phyloP scores from a whole-genome alignment of 1,140 invertebrate genomes.

The Orussus abietinus region DNA sequence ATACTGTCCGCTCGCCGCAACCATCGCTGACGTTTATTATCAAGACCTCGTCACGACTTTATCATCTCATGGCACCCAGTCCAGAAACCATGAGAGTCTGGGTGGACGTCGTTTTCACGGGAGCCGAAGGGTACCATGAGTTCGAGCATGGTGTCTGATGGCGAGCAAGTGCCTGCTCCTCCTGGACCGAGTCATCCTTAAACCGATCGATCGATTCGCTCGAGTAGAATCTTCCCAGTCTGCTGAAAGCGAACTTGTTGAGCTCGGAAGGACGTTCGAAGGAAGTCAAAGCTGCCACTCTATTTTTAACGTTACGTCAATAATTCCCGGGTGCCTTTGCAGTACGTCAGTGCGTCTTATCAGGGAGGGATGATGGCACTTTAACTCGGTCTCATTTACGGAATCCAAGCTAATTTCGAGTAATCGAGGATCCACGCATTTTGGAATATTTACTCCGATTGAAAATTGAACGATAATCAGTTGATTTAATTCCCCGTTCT shows the following conservation, averaged over 20 bases:
- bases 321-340: no score
- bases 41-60: constrained; percentile 87
- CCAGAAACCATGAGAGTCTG: constrained; percentile 94
- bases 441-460: constrained; percentile 2
- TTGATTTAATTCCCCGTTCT: neutral
- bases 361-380: no score
- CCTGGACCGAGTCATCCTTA: neutral
- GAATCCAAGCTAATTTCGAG: neutral
- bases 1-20: constrained; percentile 86
- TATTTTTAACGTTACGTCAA: neutral
- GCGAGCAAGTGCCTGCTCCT: neutral
- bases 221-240: neutral
- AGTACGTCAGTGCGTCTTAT: no score
- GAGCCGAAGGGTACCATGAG: constrained; percentile 80
- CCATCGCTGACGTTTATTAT: constrained; percentile 92
- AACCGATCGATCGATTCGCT: neutral
- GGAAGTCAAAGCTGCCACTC: neutral
- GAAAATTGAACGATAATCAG: neutral
- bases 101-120: constrained; percentile 93
- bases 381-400: no score
- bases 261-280: constrained; percentile 3
- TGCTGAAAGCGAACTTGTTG: neutral
- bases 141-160: constrained; percentile 57
- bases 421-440: neutral
- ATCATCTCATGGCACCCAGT: constrained; percentile 89